Evolutionary conservation across 2,113 vertebrate species (phyloP).

Genomic region (Centrocercus urophasianus): DNA sequence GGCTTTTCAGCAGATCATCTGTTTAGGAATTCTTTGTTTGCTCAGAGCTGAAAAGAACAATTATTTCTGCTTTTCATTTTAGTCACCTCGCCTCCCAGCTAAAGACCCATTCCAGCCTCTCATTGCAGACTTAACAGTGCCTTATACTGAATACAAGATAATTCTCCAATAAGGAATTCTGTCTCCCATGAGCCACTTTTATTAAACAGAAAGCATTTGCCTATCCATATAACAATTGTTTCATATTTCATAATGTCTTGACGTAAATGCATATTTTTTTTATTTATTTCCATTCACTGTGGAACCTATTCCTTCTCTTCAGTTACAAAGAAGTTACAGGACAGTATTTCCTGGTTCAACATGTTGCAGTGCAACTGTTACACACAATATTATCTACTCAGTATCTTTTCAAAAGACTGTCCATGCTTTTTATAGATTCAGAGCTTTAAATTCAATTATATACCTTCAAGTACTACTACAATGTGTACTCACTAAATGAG

Average conservation of each 20-base stretch:
- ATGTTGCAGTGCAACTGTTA: neutral
- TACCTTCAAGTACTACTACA: neutral
- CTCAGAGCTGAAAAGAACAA: neutral
- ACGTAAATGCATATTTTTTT: constrained; percentile 16
- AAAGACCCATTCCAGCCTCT: neutral
- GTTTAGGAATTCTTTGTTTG: neutral
- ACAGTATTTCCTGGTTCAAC: neutral
- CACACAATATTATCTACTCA: neutral
- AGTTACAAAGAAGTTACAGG: neutral
- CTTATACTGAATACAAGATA: neutral
- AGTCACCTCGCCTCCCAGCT: neutral
- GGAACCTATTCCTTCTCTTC: neutral
- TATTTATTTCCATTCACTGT: neutral
- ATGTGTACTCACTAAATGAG: neutral
- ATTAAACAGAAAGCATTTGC: neutral
- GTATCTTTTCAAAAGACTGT: neutral
- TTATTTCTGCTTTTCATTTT: neutral
- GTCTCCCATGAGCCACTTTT: neutral
- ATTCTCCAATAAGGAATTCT: neutral
- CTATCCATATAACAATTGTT: neutral
- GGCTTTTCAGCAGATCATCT: constrained; percentile 33
- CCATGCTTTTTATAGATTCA: neutral
- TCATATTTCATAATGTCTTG: constrained; percentile 10
- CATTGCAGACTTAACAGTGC: neutral
- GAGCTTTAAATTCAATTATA: neutral